Base-by-base conservation (phyloP, 2,797 vertebrate genomes). In the Aotus griseimembra region DNA sequence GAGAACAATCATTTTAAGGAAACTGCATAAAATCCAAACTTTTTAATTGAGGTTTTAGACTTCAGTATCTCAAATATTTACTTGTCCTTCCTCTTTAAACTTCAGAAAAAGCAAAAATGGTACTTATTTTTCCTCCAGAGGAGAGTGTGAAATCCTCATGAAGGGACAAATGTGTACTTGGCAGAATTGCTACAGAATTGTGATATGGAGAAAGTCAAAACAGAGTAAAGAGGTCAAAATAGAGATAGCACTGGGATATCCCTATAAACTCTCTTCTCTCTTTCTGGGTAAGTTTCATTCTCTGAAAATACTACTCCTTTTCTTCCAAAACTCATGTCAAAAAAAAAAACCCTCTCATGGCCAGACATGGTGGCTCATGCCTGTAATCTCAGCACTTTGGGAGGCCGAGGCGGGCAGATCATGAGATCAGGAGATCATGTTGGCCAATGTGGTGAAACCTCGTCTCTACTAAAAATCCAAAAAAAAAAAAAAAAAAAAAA, bases 31-130 rank as follows among this genome's bases (percentile, higher is more conserved):
- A 93, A 24, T 14, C 92, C 33, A 83, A 79, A 91, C 22, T 55
- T 86, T 86, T 72, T 55, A 95, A 83, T 39, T 30, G 22, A 84
- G 28, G 10, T 46, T 84, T 96, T 58, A 90, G 48, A 75, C 61
- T 82, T 96, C 6, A 33, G 7, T 57, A 83, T 70, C 90, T 83
- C 36, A 77, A 82, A 90, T 39, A 46, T 79, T 85, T 73, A 36
- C 22, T 91, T 97, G 93, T 82, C 33, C 17, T 96, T 90, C 39
- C 39, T 91, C 41, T 86, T 92, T 75, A 77, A 91, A 64, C 75
- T 92, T 86, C 44, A 93, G 46, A 24, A 94, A 90, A 91, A 75
- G 85, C 73, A 87, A 72, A 9, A 86, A 77, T 30, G 22, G 2
- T 33, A 72, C 24, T 75, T 84, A 67, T 58, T 90, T 94, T 76